These are phyloP conservation scores for Thereva unica DNA, from an alignment of 2,888 invertebrate species.

Conservation along the genomic window DNA sequence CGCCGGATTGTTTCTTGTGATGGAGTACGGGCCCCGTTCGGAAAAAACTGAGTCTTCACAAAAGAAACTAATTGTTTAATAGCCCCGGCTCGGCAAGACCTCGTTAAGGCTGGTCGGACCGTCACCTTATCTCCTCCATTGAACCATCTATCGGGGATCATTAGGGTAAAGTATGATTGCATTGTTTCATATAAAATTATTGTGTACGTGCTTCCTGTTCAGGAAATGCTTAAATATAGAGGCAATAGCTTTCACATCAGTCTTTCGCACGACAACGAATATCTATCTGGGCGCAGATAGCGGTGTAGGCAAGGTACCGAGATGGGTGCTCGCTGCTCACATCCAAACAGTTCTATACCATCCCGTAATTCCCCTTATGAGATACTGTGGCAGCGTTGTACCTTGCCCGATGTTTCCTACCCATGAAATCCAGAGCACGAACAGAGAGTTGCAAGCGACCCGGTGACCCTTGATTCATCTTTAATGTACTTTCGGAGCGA, in stretches of 20 bases:
- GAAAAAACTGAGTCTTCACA: too few species aligned
- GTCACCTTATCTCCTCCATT: conserved; percentile 7
- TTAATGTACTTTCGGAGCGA: conserved; percentile 35
- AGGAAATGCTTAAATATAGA: conserved; percentile 25
- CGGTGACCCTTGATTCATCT: conserved; percentile 34
- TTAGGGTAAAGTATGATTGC: conserved; percentile 5
- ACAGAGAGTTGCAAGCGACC: conserved; percentile 32
- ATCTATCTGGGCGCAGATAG: conserved; percentile 8
- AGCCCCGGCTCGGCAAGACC: too few species aligned
- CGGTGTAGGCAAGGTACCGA: conserved; percentile 5
- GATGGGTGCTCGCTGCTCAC: conserved; percentile 3
- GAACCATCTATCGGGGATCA: conserved; percentile 14
- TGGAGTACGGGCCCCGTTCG: too few species aligned
- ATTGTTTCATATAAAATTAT: conserved; percentile 24
- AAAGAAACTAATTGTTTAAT: too few species aligned
- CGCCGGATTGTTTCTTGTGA: too few species aligned
- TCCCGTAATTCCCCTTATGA: background rate
- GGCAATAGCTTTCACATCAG: conserved; percentile 29
- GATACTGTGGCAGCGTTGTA: conserved; percentile 7
- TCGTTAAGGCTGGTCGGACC: too few species aligned
- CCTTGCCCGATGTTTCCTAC: conserved; percentile 20
- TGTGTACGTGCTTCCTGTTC: conserved; percentile 31
- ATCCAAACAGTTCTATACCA: background rate
- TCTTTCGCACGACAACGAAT: conserved; percentile 28
- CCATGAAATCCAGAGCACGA: conserved; percentile 37